Evolutionary conservation across 2,888 invertebrate species (phyloP), one percentile per base, ranked within the genome.

Genomic region (Pristionchus maxplancki): DNA sequence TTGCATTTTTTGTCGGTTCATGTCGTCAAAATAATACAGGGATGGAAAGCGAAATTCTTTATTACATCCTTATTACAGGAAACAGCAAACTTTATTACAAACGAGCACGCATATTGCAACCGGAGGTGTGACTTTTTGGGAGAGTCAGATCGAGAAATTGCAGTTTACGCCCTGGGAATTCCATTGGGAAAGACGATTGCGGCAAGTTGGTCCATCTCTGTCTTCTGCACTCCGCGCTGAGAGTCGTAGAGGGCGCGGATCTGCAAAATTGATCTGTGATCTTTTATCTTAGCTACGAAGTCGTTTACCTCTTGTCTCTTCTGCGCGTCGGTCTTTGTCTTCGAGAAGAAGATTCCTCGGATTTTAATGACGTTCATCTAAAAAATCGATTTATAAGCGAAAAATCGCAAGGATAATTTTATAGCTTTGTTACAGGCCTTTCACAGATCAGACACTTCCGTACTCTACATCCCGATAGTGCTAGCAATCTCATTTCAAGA

Each of bases 101-200:
- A 37, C 9, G 71, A 40, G 71, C 15, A 67, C 34, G 40, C 44
- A 34, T 78, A 78, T 78, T 78, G 78, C 78, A 40, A 44, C 78
- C 15, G 67, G 15, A 58, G 34, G 24, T n/a, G 78, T 2, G 74
- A 44, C 28, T 78, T 78, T 48, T 78, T 78, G n/a, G n/a, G n/a
- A n/a, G n/a, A n/a, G n/a, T n/a, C 58, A 74, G n/a, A 24, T n/a
- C n/a, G n/a, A 8, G 37, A 24, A 48, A 78, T 40, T 28, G n/a
- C 44, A 15, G 17, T 74, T 17, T 44, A 78, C 48, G 78, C 44
- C 44, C 44, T 78, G 44, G 82, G 82, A 28, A 83, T 53, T 53
- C 82, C 82, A 31, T 83, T 83, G 24, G 82, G 82, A 34, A 83
- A 83, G 3, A 83, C 37, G 37, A 83, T 83, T 8, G 82, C 53